A percentile compares a stretch with the other conserved stretches of the same genome.
Conservation (phyloP, 1,140 invertebrate genomes). For the Pseudoatta argentina region DNA sequence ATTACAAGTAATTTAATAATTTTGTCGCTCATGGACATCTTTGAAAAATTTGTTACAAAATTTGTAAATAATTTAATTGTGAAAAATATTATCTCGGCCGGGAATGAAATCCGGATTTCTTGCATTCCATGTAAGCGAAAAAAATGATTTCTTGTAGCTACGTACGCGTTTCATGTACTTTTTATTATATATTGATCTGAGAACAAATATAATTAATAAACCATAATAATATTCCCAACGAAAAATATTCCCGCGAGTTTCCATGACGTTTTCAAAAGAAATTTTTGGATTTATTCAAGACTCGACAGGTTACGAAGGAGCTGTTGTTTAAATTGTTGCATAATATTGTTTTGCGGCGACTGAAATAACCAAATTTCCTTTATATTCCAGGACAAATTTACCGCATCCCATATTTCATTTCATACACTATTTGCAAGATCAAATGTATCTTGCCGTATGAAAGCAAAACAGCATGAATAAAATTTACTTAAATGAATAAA, state of each 20-base stretch:
- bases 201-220: slow-evolving; percentile 9
- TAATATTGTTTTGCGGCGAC: neutral
- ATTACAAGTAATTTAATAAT: no score
- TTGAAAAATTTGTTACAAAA: no score
- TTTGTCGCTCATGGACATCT: no score
- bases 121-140: no score
- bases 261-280: neutral
- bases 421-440: neutral
- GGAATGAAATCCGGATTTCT: no score
- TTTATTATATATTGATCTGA: neutral
- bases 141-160: neutral
- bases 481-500: slow-evolving; percentile 29
- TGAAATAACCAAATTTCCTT: slow-evolving; percentile 6
- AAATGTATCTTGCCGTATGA: neutral
- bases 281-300: neutral
- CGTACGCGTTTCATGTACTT: neutral
- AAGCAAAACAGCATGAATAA: neutral
- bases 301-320: neutral
- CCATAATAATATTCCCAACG: neutral
- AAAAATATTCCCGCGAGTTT: neutral
- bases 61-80: no score
- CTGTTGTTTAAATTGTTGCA: slow-evolving; percentile 15
- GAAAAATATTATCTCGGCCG: no score
- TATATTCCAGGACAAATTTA: neutral
- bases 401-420: slow-evolving; percentile 16